phyloP scores from a whole-genome alignment of 1,140 invertebrate species.

The Hirudo medicinalis region DNA sequence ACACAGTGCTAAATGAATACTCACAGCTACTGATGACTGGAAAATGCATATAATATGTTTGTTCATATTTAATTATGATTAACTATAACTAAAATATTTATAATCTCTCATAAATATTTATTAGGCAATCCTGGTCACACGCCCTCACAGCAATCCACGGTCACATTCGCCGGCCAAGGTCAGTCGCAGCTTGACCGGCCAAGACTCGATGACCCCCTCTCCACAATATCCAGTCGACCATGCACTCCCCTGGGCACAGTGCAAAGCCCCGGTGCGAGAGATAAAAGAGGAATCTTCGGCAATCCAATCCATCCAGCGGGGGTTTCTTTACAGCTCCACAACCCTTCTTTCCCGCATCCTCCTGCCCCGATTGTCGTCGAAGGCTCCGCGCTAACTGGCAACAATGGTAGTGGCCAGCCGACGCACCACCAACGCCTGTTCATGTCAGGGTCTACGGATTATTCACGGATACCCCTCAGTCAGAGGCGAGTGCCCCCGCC shows the following conservation, averaged over 20 bases:
- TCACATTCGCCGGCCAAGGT: neutral
- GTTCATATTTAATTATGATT: too few species aligned
- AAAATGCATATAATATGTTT: too few species aligned
- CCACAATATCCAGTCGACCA: slow-evolving; percentile 2
- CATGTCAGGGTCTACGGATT: slow-evolving; percentile 2
- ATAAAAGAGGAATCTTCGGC: too few species aligned
- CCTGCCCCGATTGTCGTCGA: neutral
- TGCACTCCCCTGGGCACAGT: neutral
- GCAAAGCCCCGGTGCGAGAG: neutral
- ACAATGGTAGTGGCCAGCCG: neutral
- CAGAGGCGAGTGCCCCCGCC: slow-evolving; percentile 20
- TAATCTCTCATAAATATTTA: neutral
- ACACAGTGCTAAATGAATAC: too few species aligned
- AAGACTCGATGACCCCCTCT: neutral
- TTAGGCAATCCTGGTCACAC: neutral
- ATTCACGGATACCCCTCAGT: slow-evolving; percentile 21
- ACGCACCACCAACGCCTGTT: neutral
- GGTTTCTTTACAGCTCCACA: too few species aligned
- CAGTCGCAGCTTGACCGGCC: neutral
- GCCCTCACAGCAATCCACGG: slow-evolving; percentile 3
- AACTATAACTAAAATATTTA: too few species aligned
- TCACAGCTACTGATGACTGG: too few species aligned
- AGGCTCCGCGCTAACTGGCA: neutral
- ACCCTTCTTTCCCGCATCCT: neutral
- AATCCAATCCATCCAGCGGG: too few species aligned